A percentile compares a stretch with the other conserved stretches of the same genome.
Evolutionary conservation across 1,140 invertebrate species (phyloP).

Genomic region (Heliconius hermathena): DNA sequence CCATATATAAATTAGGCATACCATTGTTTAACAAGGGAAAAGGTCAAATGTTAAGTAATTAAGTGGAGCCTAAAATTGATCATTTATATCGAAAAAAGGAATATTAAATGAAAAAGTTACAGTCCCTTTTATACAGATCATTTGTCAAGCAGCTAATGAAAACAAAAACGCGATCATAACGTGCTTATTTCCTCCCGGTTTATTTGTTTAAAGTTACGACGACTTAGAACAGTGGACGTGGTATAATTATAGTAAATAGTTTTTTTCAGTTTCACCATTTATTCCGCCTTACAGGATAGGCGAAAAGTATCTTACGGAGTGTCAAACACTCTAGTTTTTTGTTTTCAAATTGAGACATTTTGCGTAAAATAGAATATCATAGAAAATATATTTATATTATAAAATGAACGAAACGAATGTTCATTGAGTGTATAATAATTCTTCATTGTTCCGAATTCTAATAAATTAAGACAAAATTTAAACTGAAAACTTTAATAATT

Average conservation of each 20-base stretch:
- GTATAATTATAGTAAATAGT: neutral
- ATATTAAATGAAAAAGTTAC: conserved; percentile 27
- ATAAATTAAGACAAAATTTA: no score
- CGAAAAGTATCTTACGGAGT: neutral
- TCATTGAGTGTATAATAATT: no score
- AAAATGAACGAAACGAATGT: no score
- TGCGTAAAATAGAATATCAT: no score
- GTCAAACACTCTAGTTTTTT: neutral
- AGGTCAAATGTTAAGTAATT: conserved; percentile 14
- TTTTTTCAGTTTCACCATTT: neutral
- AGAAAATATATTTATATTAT: no score
- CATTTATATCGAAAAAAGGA: conserved; percentile 16
- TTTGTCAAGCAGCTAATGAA: conserved; percentile 52
- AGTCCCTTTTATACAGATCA: conserved; percentile 28
- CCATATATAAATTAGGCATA: neutral
- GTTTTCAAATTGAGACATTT: no score
- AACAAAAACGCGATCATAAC: conserved; percentile 48
- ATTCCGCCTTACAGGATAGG: no score
- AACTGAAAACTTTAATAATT: no score
- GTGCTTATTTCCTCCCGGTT: conserved; percentile 38
- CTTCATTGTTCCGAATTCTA: no score
- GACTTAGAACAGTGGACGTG: neutral
- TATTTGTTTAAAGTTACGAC: conserved; percentile 65
- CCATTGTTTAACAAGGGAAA: neutral
- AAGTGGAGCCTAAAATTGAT: neutral